Percentiles rank a stretch among this genome's conserved stretches.
These are phyloP conservation scores for Bicyclus anynana DNA, from an alignment of 1,140 invertebrate species.

Conservation along the genomic window DNA sequence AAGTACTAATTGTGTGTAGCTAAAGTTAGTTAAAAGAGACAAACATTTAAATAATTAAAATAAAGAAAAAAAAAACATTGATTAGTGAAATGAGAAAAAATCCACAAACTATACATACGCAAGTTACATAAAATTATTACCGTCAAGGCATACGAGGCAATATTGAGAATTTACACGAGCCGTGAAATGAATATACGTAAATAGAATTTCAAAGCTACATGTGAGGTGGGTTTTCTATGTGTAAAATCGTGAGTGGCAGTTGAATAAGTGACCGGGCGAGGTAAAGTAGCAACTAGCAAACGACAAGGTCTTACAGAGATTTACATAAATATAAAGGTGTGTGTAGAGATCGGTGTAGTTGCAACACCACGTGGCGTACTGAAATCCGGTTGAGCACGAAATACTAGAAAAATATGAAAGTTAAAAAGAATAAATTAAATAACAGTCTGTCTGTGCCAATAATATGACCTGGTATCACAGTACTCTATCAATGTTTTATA, in stretches of 20 bases:
- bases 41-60: too few relatives aligned
- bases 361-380: not conserved
- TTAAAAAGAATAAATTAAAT: not conserved
- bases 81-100: too few relatives aligned
- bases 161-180: too few relatives aligned
- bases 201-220: slow-evolving; percentile 3
- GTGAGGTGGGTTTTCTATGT: slow-evolving; percentile 16
- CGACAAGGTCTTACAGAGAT: slow-evolving; percentile 19
- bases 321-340: slow-evolving; percentile 19
- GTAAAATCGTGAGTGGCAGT: slow-evolving; percentile 29
- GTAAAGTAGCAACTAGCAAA: slow-evolving; percentile 13
- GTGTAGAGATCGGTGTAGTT: not conserved
- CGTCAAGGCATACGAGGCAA: too few relatives aligned
- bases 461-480: too few relatives aligned
- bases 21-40: too few relatives aligned
- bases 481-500: too few relatives aligned
- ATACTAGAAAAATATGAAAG: not conserved
- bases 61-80: too few relatives aligned
- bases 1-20: too few relatives aligned
- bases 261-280: slow-evolving; percentile 25
- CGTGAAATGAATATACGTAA: slow-evolving; percentile 2
- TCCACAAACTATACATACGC: too few relatives aligned
- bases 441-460: too few relatives aligned
- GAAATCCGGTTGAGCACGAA: not conserved
- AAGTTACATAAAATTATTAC: too few relatives aligned